Evolutionary conservation across 2,888 invertebrate genomes (phyloP), one percentile per base, ranked within the genome.

Genomic region (Anodontia alba): DNA sequence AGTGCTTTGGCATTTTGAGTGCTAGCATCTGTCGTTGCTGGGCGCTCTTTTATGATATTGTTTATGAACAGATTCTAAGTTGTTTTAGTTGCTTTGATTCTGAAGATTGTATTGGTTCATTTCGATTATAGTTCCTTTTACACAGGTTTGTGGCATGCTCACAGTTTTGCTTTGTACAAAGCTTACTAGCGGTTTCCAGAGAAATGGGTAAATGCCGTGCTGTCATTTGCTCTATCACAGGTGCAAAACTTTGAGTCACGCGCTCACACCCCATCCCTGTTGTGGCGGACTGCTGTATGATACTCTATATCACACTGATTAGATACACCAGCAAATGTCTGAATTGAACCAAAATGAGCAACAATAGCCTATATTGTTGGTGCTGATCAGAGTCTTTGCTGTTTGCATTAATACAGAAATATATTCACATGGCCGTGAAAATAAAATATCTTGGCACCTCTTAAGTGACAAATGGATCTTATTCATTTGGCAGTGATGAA

Each of bases 1-100:
- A 70, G 31, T 8, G 43, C 70, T 75, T 75, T 75, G 20, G 43
- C 38, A n/a, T 46, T 75, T 51, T 75, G 75, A 0, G 75, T 23
- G 49, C 67, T 66, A 15, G 75, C 75, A 68, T 75, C 75, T 31
- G 38, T 68, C 15, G 68, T 67, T 1, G 67, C 67, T 17, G 75
- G 67, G 23, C 36, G 49, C 8, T 67, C 49, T 3, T 68, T 75
- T 31, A 75, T 15, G 38, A 75, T 75, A 17, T 67, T 10, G 38
- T 20, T 12, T 17, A 15, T 68, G 29, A 29, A 75, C 23, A 20
- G 33, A 43, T 7, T 68, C 46, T 62, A 62, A 20, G 33, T 62
- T 62, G 1, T 20, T 33, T 31, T 5, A 62, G 33, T 33, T 33
- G n/a, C 3, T 62, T 33, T 33, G 31, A 17, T 17, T 62, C 31